phyloP scores from a whole-genome alignment of 2,888 invertebrate genomes.

The Agriopis marginaria region DNA sequence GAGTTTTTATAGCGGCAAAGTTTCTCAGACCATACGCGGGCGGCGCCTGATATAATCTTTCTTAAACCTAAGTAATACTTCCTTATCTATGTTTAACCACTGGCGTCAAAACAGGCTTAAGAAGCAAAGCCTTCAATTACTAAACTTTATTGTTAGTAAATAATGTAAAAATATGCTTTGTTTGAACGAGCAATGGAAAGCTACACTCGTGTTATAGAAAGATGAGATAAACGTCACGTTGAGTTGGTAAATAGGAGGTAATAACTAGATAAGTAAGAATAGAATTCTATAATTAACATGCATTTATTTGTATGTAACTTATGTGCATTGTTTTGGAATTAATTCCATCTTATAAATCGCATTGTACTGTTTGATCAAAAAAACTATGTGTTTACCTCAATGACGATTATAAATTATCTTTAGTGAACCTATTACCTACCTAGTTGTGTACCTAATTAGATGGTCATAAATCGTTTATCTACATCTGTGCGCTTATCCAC shows the following conservation, averaged over 20 bases:
- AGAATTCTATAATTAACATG: conserved; percentile 15
- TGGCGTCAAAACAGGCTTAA: conserved; percentile 48
- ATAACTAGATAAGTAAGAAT: conserved; percentile 13
- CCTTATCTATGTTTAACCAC: conserved; percentile 51
- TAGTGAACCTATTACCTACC: too few species aligned
- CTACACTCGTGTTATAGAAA: conserved; percentile 40
- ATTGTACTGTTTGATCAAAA: not conserved
- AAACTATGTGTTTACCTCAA: not conserved
- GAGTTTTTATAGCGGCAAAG: conserved; percentile 2
- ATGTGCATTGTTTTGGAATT: not conserved
- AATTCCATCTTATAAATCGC: not conserved
- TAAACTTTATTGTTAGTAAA: conserved; percentile 52
- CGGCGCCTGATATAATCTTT: conserved; percentile 57
- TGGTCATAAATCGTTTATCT: too few species aligned
- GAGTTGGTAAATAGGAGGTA: not conserved
- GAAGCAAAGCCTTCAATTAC: conserved; percentile 46
- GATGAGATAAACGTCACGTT: conserved; percentile 8
- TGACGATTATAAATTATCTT: too few species aligned
- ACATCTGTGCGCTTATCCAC: too few species aligned
- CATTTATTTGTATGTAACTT: not conserved
- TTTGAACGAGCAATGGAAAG: conserved; percentile 63
- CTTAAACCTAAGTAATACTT: conserved; percentile 45
- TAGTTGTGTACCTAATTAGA: too few species aligned
- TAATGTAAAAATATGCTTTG: conserved; percentile 50
- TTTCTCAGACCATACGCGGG: conserved; percentile 5